Conservation (phyloP, 2,113 vertebrate genomes). For the Eclectus roratus region DNA sequence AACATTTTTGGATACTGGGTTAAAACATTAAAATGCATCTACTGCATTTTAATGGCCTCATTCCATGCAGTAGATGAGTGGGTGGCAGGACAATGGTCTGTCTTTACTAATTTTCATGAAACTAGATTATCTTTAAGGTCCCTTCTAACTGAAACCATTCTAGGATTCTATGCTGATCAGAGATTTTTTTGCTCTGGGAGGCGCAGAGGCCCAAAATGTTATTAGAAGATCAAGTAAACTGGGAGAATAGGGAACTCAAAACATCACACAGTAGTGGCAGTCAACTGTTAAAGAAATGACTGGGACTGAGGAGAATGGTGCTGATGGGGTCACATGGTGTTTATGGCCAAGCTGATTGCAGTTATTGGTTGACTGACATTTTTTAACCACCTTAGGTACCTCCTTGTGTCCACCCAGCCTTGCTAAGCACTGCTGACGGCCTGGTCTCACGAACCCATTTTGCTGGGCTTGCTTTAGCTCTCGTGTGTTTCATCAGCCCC, state of each 20-base stretch:
- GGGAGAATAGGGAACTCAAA: background rate
- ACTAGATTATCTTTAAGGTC: background rate
- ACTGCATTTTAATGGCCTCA: no score
- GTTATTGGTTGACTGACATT: background rate
- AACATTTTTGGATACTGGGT: background rate
- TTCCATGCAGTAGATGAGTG: background rate
- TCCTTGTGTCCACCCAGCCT: background rate
- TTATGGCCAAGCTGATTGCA: background rate
- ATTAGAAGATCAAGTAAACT: background rate
- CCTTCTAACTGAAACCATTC: background rate
- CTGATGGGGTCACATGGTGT: background rate
- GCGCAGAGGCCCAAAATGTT: background rate
- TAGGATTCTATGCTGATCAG: rapidly evolving
- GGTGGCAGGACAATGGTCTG: background rate
- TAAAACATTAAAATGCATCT: background rate
- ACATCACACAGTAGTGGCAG: rapidly evolving
- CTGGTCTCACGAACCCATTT: background rate
- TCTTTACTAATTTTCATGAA: background rate
- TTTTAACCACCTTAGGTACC: background rate
- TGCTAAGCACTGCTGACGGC: background rate
- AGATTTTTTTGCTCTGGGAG: background rate
- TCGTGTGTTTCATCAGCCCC: background rate
- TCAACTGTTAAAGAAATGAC: background rate
- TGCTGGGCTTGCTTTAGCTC: background rate
- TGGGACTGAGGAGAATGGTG: background rate